Conservation (phyloP, 2,797 vertebrate species). For the Tokudaia tokunoshimensis region DNA sequence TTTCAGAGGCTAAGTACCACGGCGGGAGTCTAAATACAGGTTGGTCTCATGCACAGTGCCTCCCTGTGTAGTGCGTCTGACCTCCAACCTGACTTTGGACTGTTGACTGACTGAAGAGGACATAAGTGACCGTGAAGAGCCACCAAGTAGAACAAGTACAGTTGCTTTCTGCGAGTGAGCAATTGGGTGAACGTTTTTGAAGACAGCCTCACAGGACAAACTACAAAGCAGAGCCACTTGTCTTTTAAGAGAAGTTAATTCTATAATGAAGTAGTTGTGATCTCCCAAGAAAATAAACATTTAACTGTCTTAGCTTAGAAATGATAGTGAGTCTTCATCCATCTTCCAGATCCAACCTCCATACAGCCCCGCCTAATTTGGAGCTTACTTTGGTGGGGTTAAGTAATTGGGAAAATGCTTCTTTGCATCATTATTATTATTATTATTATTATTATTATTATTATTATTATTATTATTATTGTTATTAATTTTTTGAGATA, state of each 20-base stretch:
- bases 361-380: neutral
- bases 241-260: neutral
- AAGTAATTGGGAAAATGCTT: neutral
- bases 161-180: neutral
- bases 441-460: neutral
- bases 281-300: neutral
- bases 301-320: neutral
- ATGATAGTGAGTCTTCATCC: neutral
- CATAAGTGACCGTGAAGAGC: neutral
- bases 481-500: neutral
- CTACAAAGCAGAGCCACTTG: neutral
- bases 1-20: neutral
- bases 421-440: no score
- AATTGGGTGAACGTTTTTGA: neutral
- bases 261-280: neutral
- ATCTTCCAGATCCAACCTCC: neutral
- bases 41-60: neutral
- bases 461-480: neutral
- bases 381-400: slow-evolving; percentile 18
- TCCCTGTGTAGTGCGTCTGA: neutral
- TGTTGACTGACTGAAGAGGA: slow-evolving; percentile 3
- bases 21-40: neutral
- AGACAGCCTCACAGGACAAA: neutral
- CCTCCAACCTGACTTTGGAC: slow-evolving; percentile 10
- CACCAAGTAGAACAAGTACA: neutral